Percentiles rank a stretch among this genome's conserved stretches.
These are phyloP conservation scores for Lepidocolaptes lacrymiger DNA, from an alignment of 2,797 vertebrate genomes.

Conservation along the genomic window DNA sequence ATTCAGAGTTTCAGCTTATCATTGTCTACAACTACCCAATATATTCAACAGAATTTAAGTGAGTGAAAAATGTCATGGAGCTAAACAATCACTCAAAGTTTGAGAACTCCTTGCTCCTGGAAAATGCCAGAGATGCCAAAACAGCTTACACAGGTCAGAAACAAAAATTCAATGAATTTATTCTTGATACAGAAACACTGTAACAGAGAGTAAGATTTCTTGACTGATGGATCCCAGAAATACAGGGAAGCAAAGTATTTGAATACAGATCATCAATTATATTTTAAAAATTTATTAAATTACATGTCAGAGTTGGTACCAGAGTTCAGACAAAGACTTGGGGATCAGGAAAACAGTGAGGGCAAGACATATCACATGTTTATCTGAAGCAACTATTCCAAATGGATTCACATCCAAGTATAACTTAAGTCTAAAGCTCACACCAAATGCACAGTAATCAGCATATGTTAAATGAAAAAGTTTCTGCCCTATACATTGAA, in stretches of 20 bases:
- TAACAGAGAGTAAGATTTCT: background rate
- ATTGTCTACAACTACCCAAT: background rate
- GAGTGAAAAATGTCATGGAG: background rate
- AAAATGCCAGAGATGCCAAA: background rate
- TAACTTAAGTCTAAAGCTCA: background rate
- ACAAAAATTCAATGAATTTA: background rate
- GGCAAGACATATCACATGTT: background rate
- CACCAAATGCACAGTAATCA: background rate
- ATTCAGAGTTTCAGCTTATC: background rate
- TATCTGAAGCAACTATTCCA: accelerated
- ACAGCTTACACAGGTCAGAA: background rate
- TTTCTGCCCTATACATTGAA: background rate
- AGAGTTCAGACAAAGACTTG: background rate
- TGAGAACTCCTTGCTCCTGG: background rate
- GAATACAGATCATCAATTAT: background rate
- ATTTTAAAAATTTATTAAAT: background rate
- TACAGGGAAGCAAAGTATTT: background rate
- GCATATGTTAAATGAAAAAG: background rate
- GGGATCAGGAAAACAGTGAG: background rate
- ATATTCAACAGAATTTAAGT: background rate
- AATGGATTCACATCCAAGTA: accelerated
- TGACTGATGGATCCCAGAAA: background rate
- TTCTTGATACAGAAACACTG: background rate
- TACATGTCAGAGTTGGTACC: background rate
- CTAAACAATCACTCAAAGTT: background rate